Conservation (phyloP, 2,888 invertebrate species). For the Chrysodeixis includens region DNA sequence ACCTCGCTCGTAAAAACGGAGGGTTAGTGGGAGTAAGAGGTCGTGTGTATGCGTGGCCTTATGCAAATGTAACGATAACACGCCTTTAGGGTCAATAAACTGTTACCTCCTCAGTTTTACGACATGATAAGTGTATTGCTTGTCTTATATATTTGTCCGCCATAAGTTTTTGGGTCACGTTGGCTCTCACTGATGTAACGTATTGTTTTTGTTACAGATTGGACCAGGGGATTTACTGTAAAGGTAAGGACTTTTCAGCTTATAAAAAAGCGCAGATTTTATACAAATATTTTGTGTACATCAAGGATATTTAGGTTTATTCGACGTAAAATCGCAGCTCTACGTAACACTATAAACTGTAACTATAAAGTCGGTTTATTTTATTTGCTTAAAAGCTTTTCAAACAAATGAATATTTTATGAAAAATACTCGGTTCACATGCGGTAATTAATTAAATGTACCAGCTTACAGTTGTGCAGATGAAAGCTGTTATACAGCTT, state of each 20-base stretch:
- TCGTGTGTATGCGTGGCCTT: conserved; percentile 73
- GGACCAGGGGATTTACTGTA: conserved; percentile 51
- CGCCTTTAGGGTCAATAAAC: conserved; percentile 87
- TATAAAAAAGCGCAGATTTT: background rate
- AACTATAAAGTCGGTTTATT: background rate
- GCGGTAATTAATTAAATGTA: background rate
- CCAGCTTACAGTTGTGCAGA: background rate
- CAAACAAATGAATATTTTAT: background rate
- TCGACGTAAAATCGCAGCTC: background rate
- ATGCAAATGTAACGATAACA: conserved; percentile 88
- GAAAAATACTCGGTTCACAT: background rate
- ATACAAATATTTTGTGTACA: conserved; percentile 7
- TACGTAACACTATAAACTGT: background rate
- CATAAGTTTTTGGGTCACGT: conserved; percentile 73
- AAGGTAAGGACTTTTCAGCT: conserved; percentile 50
- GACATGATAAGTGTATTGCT: conserved; percentile 87
- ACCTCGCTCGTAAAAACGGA: conserved; percentile 79
- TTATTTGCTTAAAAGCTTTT: conserved; percentile 4
- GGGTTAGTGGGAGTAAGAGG: conserved; percentile 75
- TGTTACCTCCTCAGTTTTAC: conserved; percentile 85
- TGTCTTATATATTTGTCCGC: conserved; percentile 68
- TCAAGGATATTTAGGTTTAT: background rate
- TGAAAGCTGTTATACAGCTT: background rate
- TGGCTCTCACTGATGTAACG: conserved; percentile 64
- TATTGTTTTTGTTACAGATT: conserved; percentile 78